phyloP scores from a whole-genome alignment of 2,888 invertebrate genomes.

The Cyclophora punctaria region DNA sequence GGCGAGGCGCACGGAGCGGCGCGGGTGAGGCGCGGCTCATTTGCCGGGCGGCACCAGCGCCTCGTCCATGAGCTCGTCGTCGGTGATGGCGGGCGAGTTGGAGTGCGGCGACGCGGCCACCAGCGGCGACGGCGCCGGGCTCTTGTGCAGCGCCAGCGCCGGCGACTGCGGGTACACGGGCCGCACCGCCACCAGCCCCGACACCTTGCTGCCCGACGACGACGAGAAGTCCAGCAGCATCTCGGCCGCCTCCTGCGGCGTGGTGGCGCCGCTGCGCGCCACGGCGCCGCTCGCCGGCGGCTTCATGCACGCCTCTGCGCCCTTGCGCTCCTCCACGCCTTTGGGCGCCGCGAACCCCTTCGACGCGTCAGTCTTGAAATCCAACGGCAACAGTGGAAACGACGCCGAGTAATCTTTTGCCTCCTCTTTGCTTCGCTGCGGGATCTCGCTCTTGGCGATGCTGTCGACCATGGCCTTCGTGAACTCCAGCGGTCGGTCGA shows the following conservation, averaged over 20 bases:
- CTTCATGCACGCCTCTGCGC: conserved; percentile 65
- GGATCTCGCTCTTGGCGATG: conserved; percentile 51
- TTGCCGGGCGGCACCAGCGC: conserved; percentile 86
- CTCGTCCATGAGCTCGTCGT: conserved; percentile 93
- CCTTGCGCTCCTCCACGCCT: conserved; percentile 62
- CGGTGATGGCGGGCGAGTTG: conserved; percentile 87
- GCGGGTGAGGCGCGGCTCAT: conserved; percentile 49
- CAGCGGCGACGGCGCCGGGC: conserved; percentile 82
- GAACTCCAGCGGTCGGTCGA: conserved; percentile 53
- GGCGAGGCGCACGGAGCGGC: conserved; percentile 15
- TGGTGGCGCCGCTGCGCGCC: conserved; percentile 60
- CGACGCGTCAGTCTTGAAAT: conserved; percentile 64
- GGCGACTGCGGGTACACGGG: conserved; percentile 76
- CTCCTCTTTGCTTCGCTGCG: conserved; percentile 58
- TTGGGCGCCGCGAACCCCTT: conserved; percentile 67
- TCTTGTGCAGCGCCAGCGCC: conserved; percentile 83
- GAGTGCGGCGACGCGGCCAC: conserved; percentile 80
- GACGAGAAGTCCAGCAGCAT: conserved; percentile 80
- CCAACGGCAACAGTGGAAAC: conserved; percentile 58
- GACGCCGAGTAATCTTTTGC: conserved; percentile 48
- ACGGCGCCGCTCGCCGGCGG: conserved; percentile 61
- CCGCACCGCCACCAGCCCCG: conserved; percentile 71
- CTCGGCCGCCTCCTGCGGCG: conserved; percentile 78
- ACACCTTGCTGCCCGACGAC: conserved; percentile 72
- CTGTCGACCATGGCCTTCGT: conserved; percentile 57